phyloP scores from a whole-genome alignment of 2,888 invertebrate genomes.

The Rotaria magnacalcarata region DNA sequence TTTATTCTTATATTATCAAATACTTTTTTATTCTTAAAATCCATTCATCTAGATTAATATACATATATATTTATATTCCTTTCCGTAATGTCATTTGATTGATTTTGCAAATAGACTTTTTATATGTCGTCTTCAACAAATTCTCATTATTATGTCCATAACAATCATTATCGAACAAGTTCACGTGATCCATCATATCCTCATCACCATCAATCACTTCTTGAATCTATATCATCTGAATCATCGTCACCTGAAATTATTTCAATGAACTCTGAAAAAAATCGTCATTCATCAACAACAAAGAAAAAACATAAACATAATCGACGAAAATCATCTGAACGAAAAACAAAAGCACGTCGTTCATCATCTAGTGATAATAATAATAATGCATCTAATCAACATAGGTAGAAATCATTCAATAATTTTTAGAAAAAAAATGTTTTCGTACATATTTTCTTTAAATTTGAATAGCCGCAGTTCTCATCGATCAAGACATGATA shows the following conservation, averaged over 20 bases:
- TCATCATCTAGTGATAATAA: background rate
- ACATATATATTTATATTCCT: background rate
- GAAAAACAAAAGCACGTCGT: background rate
- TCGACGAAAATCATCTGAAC: background rate
- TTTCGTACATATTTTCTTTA: background rate
- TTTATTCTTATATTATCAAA: background rate
- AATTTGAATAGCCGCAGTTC: background rate
- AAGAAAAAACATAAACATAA: background rate
- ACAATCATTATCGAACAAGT: conserved; percentile 15
- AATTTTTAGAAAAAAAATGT: too few species aligned
- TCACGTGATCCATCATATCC: background rate
- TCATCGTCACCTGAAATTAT: background rate
- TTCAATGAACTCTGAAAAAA: background rate
- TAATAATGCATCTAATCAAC: conserved; percentile 1
- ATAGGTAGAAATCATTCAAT: background rate
- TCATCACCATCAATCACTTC: background rate
- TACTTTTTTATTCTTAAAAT: background rate
- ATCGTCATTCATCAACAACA: background rate
- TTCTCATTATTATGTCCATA: background rate
- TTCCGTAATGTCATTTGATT: background rate
- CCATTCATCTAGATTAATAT: background rate
- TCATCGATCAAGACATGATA: background rate
- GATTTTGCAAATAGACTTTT: background rate
- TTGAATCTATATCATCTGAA: background rate
- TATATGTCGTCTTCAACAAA: conserved; percentile 13